Conservation (phyloP, 2,888 invertebrate genomes). For the Ametastegia equiseti region DNA sequence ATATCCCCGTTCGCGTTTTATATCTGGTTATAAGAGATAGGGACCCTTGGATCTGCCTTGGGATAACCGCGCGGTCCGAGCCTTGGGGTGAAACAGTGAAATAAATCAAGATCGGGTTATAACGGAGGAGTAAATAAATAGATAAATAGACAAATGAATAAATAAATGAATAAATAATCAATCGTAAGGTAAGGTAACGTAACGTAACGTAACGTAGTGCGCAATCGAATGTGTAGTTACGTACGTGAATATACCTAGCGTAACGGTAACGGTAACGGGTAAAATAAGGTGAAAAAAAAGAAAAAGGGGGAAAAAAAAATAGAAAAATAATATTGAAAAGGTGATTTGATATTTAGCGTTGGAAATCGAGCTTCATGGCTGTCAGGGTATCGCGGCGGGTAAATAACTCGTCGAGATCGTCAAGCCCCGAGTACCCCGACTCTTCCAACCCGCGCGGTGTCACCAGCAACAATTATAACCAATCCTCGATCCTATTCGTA, state of each 20-base stretch:
- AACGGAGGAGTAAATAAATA: background rate
- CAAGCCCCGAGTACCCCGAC: conserved; percentile 48
- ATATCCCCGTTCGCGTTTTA: conserved; percentile 21
- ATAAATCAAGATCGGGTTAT: too few relatives aligned
- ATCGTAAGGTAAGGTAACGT: too few relatives aligned
- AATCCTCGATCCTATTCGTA: background rate
- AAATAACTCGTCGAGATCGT: conserved; percentile 55
- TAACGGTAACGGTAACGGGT: too few relatives aligned
- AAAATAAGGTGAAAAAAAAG: too few relatives aligned
- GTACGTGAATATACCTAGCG: too few relatives aligned
- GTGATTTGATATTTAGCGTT: conserved; percentile 1
- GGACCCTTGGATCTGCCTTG: conserved; percentile 40
- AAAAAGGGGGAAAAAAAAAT: too few relatives aligned
- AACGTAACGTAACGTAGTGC: too few relatives aligned
- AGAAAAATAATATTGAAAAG: background rate
- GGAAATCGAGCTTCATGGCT: conserved; percentile 68
- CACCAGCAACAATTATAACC: too few relatives aligned
- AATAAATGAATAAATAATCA: background rate
- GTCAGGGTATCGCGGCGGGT: conserved; percentile 62
- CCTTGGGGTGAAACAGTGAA: background rate
- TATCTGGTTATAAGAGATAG: background rate
- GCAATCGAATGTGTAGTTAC: too few relatives aligned
- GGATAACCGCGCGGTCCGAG: conserved; percentile 37
- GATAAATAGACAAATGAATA: background rate
- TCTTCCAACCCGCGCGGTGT: background rate